phyloP scores from a whole-genome alignment of 2,797 vertebrate species.

The Leucoraja ocellata region DNA sequence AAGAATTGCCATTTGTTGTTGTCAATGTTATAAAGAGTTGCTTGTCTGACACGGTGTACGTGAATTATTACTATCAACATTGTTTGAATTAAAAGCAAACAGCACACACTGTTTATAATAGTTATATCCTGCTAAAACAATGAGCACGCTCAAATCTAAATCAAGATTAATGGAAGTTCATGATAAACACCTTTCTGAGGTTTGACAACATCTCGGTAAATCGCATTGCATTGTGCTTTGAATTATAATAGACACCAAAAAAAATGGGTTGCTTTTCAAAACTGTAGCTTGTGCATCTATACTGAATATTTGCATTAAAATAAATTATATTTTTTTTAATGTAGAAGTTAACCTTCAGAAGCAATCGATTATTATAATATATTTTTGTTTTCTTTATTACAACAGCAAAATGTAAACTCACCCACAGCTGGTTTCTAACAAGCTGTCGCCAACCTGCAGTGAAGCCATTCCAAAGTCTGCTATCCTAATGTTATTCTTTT shows the following conservation, averaged over 20 bases:
- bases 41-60: conserved; percentile 10
- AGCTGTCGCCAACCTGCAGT: conserved; percentile 94
- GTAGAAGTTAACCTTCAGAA: conserved; percentile 46
- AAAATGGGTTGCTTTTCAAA: neutral
- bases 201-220: neutral
- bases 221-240: neutral
- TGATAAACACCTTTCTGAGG: neutral
- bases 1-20: conserved; percentile 21
- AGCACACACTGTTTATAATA: neutral
- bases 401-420: conserved; percentile 54
- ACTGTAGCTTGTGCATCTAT: neutral
- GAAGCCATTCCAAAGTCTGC: conserved; percentile 98
- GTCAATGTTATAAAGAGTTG: conserved; percentile 31
- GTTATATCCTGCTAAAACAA: neutral
- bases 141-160: conserved; percentile 19
- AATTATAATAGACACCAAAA: conserved; percentile 10
- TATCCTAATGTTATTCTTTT: conserved; percentile 97
- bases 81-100: conserved; percentile 15
- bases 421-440: conserved; percentile 98
- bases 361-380: conserved; percentile 39
- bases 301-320: neutral
- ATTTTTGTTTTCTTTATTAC: conserved; percentile 38
- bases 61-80: conserved; percentile 26
- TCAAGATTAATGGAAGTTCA: conserved; percentile 23
- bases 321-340: neutral